These are phyloP conservation scores for Eupelmus urozonus DNA, from an alignment of 2,888 invertebrate species.

Conservation along the genomic window DNA sequence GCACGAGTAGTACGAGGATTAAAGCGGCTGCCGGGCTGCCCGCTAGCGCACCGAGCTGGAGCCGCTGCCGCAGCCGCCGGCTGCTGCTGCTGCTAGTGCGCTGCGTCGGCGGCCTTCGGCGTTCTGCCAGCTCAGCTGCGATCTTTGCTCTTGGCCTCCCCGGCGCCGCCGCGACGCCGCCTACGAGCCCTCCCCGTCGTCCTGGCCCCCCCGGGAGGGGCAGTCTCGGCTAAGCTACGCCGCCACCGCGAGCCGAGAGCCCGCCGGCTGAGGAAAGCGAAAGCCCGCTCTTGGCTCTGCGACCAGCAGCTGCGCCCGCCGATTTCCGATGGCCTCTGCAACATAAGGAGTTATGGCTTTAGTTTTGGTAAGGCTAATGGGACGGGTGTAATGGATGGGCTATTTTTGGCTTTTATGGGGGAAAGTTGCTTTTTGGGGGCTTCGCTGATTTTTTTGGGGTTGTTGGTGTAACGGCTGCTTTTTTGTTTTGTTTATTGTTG, in stretches of 20 bases:
- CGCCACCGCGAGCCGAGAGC: background rate
- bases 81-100: constrained; percentile 26
- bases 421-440: too few relatives aligned
- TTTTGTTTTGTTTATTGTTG: too few relatives aligned
- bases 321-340: too few relatives aligned
- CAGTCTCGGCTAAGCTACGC: background rate
- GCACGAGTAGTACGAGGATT: background rate
- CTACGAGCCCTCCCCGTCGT: background rate
- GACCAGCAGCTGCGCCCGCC: too few relatives aligned
- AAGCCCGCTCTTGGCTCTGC: too few relatives aligned
- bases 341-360: too few relatives aligned
- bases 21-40: background rate
- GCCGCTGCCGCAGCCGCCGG: constrained; percentile 13
- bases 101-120: constrained; percentile 52
- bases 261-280: too few relatives aligned
- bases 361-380: too few relatives aligned
- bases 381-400: too few relatives aligned
- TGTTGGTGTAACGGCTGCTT: too few relatives aligned
- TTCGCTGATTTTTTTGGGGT: too few relatives aligned
- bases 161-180: background rate
- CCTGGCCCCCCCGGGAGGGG: background rate
- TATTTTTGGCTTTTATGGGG: too few relatives aligned
- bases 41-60: background rate
- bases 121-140: constrained; percentile 57
- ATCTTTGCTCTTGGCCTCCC: constrained; percentile 36